phyloP scores from a whole-genome alignment of 2,113 vertebrate genomes.

The Corythaixoides concolor region DNA sequence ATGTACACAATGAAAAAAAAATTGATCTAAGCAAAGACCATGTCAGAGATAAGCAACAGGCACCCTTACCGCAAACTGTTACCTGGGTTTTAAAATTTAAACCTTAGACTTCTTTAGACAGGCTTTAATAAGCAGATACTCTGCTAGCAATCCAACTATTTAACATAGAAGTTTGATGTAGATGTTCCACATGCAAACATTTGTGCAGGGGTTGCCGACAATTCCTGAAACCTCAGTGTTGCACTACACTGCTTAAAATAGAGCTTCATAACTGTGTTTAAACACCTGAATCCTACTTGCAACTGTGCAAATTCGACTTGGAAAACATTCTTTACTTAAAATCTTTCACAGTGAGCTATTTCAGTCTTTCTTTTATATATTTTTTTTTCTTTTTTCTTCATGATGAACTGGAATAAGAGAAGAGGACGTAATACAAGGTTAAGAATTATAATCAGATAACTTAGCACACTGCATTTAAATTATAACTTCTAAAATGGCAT shows the following conservation, averaged over 20 bases:
- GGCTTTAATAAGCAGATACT: background rate
- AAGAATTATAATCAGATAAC: background rate
- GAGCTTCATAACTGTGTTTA: background rate
- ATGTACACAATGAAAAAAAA: background rate
- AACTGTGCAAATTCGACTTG: background rate
- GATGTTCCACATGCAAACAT: background rate
- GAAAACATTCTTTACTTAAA: background rate
- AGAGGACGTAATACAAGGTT: rapidly evolving
- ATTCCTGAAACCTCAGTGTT: background rate
- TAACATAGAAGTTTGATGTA: rapidly evolving
- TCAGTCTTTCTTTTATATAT: background rate
- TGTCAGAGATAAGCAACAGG: background rate
- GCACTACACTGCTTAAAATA: background rate
- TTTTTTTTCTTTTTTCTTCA: background rate
- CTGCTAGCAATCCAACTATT: background rate
- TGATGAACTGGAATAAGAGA: background rate
- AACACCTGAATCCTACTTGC: background rate
- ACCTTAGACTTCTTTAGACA: background rate
- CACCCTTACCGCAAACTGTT: background rate
- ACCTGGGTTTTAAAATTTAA: background rate
- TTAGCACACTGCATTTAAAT: background rate
- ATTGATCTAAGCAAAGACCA: background rate
- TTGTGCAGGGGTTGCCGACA: background rate
- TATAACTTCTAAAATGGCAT: background rate
- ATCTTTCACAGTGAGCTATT: background rate